These are phyloP conservation scores for Typhlichthys subterraneus DNA, from an alignment of 2,797 vertebrate genomes.

Conservation along the genomic window DNA sequence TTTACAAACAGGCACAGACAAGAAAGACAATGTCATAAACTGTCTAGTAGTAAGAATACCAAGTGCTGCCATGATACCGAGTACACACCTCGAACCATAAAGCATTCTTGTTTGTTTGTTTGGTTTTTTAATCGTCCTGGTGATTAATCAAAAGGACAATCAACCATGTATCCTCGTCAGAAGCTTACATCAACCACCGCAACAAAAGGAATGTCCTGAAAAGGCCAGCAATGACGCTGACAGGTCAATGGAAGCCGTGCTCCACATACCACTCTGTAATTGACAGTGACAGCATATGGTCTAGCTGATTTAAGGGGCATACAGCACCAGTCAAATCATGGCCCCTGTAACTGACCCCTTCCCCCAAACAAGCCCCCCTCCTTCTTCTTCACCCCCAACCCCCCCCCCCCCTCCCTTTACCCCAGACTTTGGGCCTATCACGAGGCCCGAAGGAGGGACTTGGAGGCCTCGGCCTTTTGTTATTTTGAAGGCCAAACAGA, in stretches of 20 bases:
- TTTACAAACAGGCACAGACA: constrained; percentile 7
- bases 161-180: background rate
- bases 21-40: constrained; percentile 9
- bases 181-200: constrained; percentile 10
- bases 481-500: constrained; percentile 52
- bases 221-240: constrained; percentile 30
- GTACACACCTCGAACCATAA: too few relatives aligned
- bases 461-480: constrained; percentile 66
- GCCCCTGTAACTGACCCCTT: constrained; percentile 16
- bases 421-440: constrained; percentile 59
- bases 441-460: constrained; percentile 50
- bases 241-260: constrained; percentile 36
- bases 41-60: background rate
- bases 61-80: background rate
- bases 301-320: constrained; percentile 48
- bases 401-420: constrained; percentile 35
- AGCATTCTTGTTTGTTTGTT: too few relatives aligned
- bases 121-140: too few relatives aligned
- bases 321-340: constrained; percentile 38
- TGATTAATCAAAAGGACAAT: background rate
- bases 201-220: constrained; percentile 19
- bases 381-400: constrained; percentile 16
- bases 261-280: constrained; percentile 74
- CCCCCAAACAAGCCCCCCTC: background rate
- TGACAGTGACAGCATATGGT: constrained; percentile 64